Evolutionary conservation across 2,113 vertebrate species (phyloP), one percentile per base, ranked within the genome.

Genomic region (Bucco capensis): DNA sequence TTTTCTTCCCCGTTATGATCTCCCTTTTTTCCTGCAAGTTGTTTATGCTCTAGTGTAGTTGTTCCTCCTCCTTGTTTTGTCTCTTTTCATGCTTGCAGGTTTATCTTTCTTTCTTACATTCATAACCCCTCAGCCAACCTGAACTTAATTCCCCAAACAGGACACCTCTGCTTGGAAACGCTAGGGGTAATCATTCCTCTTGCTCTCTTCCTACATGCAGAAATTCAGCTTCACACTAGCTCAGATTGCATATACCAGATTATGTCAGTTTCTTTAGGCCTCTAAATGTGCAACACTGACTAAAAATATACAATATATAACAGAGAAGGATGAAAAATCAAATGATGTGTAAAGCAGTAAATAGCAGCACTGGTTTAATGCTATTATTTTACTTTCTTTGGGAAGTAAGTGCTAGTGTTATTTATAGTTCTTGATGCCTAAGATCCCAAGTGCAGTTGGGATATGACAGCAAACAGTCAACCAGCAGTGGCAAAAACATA

Each of bases 371-470:
- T 42, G 49, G 71, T 83, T 69, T 65, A 74, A 57, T 3, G 0
- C 2, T 31, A 30, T 72, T 60, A 30, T n/a, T 16, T 89, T 69
- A 17, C 62, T 87, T 87, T 87, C 31, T 60, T 62, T 0, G 5
- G 28, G 27, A 90, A 84, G 54, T 83, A 85, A 91, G 92, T 31
- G 58, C 13, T 62, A 37, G 44, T 79, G 71, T 89, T 87, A 78
- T 60, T 85, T 88, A 85, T 51, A 37, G 73, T 37, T 83, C 67
- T 24, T 49, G 73, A 64, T 35, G 10, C 47, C 56, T 66, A n/a
- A 90, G 44, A 67, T 81, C 56, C 51, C 90, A 93, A n/a, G 33
- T 74, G 61, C 38, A 80, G 70, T 6, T 2, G 4, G 51, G 49
- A 66, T 44, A 65, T 14, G 28, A 88, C 14, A 88, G 12, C 12